These are phyloP conservation scores for Leistus spinibarbis DNA, from an alignment of 2,888 invertebrate species.

Conservation along the genomic window DNA sequence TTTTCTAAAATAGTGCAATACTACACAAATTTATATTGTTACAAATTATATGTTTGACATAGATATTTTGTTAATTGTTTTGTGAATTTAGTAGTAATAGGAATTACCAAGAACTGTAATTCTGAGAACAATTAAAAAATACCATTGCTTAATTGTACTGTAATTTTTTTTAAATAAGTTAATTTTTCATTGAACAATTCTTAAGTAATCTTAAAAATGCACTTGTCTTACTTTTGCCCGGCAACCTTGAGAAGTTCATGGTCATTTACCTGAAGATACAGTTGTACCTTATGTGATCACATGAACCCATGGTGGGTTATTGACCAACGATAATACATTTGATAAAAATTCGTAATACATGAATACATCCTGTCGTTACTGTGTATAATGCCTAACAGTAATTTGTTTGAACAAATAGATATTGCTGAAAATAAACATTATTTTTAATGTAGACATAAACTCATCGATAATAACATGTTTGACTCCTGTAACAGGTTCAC, in stretches of 20 bases:
- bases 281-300: constrained; percentile 21
- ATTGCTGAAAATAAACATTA: too few species aligned
- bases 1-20: too few species aligned
- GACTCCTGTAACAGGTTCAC: too few species aligned
- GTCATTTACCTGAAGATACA: constrained; percentile 37
- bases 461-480: too few species aligned
- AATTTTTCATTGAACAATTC: neutral
- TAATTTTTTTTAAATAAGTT: neutral
- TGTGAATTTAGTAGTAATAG: too few species aligned
- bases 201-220: neutral
- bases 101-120: too few species aligned
- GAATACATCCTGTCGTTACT: neutral
- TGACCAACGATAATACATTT: constrained; percentile 12
- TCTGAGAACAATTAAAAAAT: too few species aligned
- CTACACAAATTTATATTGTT: too few species aligned
- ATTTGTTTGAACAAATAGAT: neutral
- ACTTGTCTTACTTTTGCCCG: neutral
- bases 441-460: too few species aligned
- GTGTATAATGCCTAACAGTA: neutral
- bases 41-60: too few species aligned
- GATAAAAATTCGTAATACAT: neutral
- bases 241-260: constrained; percentile 34
- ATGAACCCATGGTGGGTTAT: constrained; percentile 12
- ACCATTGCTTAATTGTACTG: too few species aligned
- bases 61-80: too few species aligned